Percentiles rank a stretch among this genome's conserved stretches.
Evolutionary conservation across 2,888 invertebrate genomes (phyloP).

Genomic region (Sepiola atlantica): DNA sequence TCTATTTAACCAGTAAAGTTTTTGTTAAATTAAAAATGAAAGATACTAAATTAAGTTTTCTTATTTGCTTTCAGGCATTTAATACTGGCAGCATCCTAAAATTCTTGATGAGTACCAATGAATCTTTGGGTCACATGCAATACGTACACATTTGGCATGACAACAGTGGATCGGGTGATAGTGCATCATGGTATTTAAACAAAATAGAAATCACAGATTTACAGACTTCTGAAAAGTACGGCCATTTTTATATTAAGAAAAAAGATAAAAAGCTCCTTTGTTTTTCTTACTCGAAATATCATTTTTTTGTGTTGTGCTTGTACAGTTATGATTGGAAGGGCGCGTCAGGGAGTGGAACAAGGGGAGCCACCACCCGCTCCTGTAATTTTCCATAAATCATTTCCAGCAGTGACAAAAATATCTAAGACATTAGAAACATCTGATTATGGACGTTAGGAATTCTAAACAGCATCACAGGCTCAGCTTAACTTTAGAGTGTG

Average conservation of each 20-base stretch:
- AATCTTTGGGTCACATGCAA: constrained; percentile 72
- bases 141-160: constrained; percentile 74
- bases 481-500: no score
- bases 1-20: no score
- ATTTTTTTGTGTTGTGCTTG: not conserved
- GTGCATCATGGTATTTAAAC: constrained; percentile 74
- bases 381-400: no score
- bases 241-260: not conserved
- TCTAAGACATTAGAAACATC: no score
- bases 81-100: constrained; percentile 61
- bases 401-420: no score
- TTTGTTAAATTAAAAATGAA: no score
- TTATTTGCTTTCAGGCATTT: not conserved
- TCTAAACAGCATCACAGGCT: no score
- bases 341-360: no score
- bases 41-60: no score
- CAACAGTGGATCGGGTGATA: constrained; percentile 72
- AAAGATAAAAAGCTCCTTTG: not conserved
- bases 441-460: no score
- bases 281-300: not conserved
- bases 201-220: constrained; percentile 74
- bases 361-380: no score
- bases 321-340: no score
- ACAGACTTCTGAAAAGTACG: constrained; percentile 71
- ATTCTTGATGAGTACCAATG: constrained; percentile 65